Evolutionary conservation across 2,888 invertebrate genomes (phyloP).

Genomic region (Perdita meconis): DNA sequence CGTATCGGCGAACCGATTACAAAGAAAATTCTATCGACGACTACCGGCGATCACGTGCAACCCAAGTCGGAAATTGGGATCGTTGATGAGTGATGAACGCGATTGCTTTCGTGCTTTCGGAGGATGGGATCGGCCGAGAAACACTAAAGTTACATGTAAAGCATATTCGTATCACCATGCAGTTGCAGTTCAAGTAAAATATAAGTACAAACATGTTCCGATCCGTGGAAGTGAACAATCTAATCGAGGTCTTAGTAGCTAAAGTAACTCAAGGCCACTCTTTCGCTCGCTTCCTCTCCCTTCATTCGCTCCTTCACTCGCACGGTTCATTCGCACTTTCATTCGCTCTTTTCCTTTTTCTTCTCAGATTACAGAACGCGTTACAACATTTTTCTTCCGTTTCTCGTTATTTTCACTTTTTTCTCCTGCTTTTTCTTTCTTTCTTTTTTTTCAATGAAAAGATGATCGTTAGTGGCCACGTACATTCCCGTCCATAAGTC

Average conservation of each 20-base stretch:
- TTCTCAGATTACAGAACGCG: conserved; percentile 2
- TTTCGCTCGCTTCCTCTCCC: neutral
- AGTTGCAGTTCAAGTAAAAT: conserved; percentile 11
- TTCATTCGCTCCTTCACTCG: conserved; percentile 21
- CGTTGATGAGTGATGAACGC: conserved; percentile 10
- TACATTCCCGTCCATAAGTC: too few species aligned
- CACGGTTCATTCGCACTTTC: conserved; percentile 11
- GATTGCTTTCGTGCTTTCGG: conserved; percentile 11
- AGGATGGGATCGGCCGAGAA: conserved; percentile 5
- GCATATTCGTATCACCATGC: conserved; percentile 43
- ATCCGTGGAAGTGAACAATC: conserved; percentile 23
- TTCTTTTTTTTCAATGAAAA: conserved; percentile 36
- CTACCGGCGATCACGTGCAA: conserved; percentile 8
- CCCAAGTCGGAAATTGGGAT: conserved; percentile 13
- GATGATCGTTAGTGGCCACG: conserved; percentile 38
- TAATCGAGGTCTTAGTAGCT: conserved; percentile 21
- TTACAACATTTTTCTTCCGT: conserved; percentile 29
- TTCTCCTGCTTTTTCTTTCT: neutral
- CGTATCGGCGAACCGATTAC: conserved; percentile 2
- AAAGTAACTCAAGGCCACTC: conserved; percentile 52
- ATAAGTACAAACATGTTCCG: conserved; percentile 22
- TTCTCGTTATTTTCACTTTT: too few species aligned
- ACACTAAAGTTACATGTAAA: conserved; percentile 21
- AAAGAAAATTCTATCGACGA: conserved; percentile 11
- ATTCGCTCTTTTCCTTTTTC: neutral